Base-by-base conservation (phyloP, 2,113 vertebrate genomes). In the Tamias sibiricus region DNA sequence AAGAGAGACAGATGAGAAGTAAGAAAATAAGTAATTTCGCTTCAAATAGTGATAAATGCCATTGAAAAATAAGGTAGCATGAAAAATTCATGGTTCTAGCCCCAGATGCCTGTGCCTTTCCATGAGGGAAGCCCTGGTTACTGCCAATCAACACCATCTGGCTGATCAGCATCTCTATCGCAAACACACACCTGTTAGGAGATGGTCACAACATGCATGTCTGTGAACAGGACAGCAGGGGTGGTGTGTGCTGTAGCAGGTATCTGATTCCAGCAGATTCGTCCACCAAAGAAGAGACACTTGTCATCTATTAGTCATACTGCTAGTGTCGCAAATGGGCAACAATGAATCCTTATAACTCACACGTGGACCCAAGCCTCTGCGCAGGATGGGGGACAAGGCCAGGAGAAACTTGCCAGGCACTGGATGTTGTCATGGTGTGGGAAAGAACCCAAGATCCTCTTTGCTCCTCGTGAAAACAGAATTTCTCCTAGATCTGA, bases 401-500 rank as follows among this genome's bases (percentile, higher is more conserved):
- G 47, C 35, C 20, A 0, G 66, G n/a, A 62, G 66, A 52, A 47
- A 13, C 26, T 89, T 13, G 24, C 68, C 42, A 20, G 72, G 40
- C 19, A 54, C 47, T 30, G n/a, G 62, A 44, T 82, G 32, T 52
- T 91, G 35, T 79, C 32, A 30, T 6, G 0, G 12, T 40, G 13
- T 17, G 8, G 49, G 52, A 79, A 91, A 62, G 49, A 87, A 62
- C 40, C 87, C 47, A 59, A 22, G 42, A 69, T 59, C 59, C 64
- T 24, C 66, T 86, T 91, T 85, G 75, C 54, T 77, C 62, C 30
- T 68, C 17, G 22, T 40, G 62, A 57, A 92, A 92, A 87, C 59
- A 47, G 75, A 96, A 72, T 94, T 96, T 79, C 85, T 94, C n/a
- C 1, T 86, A 66, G 69, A 19, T 89, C 69, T 97, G 24, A 42